A percentile compares a stretch with the other conserved stretches of the same genome.
phyloP scores from a whole-genome alignment of 2,797 vertebrate species.

The Leucoraja ocellata region DNA sequence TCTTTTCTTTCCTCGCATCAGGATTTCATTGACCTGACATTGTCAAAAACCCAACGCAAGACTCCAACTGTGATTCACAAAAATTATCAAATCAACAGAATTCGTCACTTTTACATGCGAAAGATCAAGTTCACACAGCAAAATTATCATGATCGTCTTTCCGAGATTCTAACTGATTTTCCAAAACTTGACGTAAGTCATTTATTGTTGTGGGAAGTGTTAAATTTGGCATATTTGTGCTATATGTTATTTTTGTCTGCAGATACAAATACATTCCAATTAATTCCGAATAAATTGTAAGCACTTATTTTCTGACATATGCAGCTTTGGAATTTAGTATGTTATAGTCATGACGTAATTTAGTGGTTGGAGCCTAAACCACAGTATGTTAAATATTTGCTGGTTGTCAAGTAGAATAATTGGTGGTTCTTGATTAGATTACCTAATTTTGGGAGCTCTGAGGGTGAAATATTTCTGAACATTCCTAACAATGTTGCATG shows the following conservation, averaged over 20 bases:
- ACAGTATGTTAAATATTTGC: background rate
- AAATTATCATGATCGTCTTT: conserved; percentile 90
- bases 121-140: conserved; percentile 97
- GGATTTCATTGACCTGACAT: conserved; percentile 94
- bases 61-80: conserved; percentile 93
- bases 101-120: conserved; percentile 95
- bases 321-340: background rate
- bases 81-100: conserved; percentile 91
- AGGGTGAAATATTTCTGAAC: background rate
- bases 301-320: background rate
- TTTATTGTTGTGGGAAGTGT: background rate
- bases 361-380: background rate
- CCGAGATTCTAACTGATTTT: conserved; percentile 89
- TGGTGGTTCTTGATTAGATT: background rate
- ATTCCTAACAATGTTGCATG: background rate
- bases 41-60: conserved; percentile 95
- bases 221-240: background rate
- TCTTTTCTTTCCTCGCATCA: conserved; percentile 48
- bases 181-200: conserved; percentile 90
- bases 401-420: background rate
- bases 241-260: background rate
- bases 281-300: background rate
- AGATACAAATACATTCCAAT: background rate
- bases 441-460: background rate
- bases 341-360: background rate